Conservation (phyloP, 2,888 invertebrate genomes). For the Ctenicera cuprea region DNA sequence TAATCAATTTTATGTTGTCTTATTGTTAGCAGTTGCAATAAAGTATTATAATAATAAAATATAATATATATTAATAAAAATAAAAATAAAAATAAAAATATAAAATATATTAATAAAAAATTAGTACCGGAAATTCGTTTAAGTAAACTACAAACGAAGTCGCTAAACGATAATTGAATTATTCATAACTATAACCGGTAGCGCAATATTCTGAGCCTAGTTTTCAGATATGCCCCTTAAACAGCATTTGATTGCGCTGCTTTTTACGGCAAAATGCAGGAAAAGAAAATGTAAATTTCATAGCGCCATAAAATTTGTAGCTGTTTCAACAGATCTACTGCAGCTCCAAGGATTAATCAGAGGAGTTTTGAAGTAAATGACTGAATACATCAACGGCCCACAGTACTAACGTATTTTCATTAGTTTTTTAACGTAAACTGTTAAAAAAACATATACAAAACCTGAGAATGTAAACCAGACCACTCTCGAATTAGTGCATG, state of each 20-base stretch:
- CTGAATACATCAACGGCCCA: constrained; percentile 21
- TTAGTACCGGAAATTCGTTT: neutral
- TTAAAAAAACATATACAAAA: constrained; percentile 44
- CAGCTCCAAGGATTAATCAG: neutral
- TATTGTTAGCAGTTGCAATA: too few relatives aligned
- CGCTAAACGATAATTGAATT: constrained; percentile 8
- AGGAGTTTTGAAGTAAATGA: neutral
- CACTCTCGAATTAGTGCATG: constrained; percentile 56
- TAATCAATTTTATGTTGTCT: too few relatives aligned
- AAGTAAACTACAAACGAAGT: neutral
- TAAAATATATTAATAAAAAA: neutral
- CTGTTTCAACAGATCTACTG: neutral
- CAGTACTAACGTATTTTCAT: constrained; percentile 32
- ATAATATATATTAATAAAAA: too few relatives aligned
- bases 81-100: too few relatives aligned
- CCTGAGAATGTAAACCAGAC: constrained; percentile 51
- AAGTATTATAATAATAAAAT: too few relatives aligned
- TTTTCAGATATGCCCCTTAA: constrained; percentile 13
- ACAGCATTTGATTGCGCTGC: constrained; percentile 23
- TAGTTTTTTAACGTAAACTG: constrained; percentile 20
- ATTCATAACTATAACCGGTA: constrained; percentile 1
- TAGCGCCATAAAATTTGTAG: neutral
- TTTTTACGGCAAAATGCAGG: constrained; percentile 22
- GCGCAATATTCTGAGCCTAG: neutral
- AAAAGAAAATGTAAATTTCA: constrained; percentile 32